Evolutionary conservation across 2,888 invertebrate genomes (phyloP), one percentile per base, ranked within the genome.

Genomic region (Arrhopalites spinosus): DNA sequence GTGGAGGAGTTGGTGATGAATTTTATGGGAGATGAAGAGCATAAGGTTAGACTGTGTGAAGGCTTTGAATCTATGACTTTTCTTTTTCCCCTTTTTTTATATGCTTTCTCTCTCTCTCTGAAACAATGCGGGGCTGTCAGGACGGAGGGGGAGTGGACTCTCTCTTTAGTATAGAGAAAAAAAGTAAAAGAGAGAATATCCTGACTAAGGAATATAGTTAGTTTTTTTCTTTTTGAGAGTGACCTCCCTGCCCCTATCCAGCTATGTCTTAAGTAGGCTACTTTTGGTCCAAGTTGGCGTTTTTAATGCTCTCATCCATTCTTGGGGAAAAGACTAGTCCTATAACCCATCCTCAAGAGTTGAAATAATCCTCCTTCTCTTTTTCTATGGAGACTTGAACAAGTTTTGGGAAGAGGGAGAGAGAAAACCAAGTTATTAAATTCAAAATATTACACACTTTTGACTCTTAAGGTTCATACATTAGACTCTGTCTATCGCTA

Each of bases 261-360:
- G 29, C 50, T 70, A 70, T 70, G 50, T 70, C 70, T 70, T 70
- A 29, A 13, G 36, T 70, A 67, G 76, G 68, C 72, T 76, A 76
- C 76, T 76, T 76, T 66, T 56, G n/a, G 76, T 72, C 76, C 59
- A 68, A 74, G 47, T 76, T 73, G 75, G 75, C 73, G 72, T 71
- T 76, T 78, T 78, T 78, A 68, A 73, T 72, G 66, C 66, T 76
- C 73, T 63, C 69, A 72, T 76, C 71, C 66, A 76, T 74, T 66
- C 66, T 67, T 66, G 13, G 53, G 25, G 25, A 17, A 63, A 17
- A 66, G 27, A 20, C 29, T 36, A 67, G 27, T 36, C 66, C 27
- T 66, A 13, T 50, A n/a, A 3, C 50, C 20, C 17, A 3, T 27
- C 27, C 73, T 59, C 59, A 5, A 61, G 56, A 5, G 43, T 30